A percentile compares a stretch with the other conserved stretches of the same genome.
Evolutionary conservation across 2,797 vertebrate species (phyloP).

Genomic region (Bradypodion ventrale): DNA sequence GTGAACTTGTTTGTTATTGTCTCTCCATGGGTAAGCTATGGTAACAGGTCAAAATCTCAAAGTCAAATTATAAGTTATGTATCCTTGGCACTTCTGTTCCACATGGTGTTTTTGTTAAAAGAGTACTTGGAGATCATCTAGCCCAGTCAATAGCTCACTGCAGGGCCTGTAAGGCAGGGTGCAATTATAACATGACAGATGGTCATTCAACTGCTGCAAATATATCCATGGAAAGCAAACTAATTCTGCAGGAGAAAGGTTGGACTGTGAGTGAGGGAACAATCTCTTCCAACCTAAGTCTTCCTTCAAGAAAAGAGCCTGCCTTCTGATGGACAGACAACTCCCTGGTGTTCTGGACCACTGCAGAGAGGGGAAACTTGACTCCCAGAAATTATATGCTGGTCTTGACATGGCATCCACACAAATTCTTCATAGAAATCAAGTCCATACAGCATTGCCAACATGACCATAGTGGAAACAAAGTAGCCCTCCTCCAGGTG

Average conservation of each 20-base stretch:
- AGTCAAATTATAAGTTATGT: background rate
- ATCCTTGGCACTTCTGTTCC: background rate
- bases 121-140: background rate
- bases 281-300: no score
- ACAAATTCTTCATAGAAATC: background rate
- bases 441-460: background rate
- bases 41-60: background rate
- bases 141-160: background rate
- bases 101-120: no score
- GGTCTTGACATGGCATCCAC: background rate
- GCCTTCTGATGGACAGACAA: background rate
- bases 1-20: background rate
- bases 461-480: background rate
- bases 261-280: background rate
- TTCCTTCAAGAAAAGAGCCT: background rate
- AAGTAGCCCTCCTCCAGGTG: background rate
- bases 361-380: background rate
- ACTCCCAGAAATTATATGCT: background rate
- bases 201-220: background rate
- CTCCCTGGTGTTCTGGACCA: background rate
- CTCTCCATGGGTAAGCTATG: background rate
- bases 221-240: background rate
- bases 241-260: background rate
- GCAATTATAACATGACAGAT: background rate
- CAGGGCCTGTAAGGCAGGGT: background rate